phyloP scores from a whole-genome alignment of 2,113 vertebrate genomes.

The Pipra filicauda region DNA sequence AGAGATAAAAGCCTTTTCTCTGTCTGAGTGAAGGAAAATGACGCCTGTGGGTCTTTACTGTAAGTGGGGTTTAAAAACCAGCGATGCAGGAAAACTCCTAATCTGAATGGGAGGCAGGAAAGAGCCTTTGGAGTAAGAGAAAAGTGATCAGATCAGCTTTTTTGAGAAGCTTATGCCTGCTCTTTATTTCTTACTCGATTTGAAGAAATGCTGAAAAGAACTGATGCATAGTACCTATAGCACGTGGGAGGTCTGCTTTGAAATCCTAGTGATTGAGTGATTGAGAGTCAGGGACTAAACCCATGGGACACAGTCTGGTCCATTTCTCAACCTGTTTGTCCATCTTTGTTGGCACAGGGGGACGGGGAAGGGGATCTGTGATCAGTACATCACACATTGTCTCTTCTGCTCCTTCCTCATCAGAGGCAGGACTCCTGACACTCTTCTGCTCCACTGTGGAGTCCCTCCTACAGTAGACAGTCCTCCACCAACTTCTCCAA shows the following conservation, averaged over 20 bases:
- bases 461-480: not conserved
- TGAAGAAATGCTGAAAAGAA: not conserved
- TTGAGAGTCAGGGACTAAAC: not conserved
- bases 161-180: not conserved
- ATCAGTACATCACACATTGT: not conserved
- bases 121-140: not conserved
- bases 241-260: not conserved
- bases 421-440: not conserved
- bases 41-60: not conserved
- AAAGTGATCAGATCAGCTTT: not conserved
- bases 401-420: not conserved
- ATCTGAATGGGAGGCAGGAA: not conserved
- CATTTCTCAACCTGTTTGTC: not conserved
- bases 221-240: not conserved
- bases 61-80: not conserved
- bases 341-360: too few relatives aligned
- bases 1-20: not conserved
- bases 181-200: not conserved
- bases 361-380: fast-evolving
- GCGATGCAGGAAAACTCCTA: not conserved
- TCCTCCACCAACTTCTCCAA: not conserved
- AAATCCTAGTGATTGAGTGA: not conserved
- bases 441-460: not conserved
- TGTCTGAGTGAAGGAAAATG: not conserved
- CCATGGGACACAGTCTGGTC: too few relatives aligned